Conservation (phyloP, 2,113 vertebrate species). For the Todiramphus saurophagus region DNA sequence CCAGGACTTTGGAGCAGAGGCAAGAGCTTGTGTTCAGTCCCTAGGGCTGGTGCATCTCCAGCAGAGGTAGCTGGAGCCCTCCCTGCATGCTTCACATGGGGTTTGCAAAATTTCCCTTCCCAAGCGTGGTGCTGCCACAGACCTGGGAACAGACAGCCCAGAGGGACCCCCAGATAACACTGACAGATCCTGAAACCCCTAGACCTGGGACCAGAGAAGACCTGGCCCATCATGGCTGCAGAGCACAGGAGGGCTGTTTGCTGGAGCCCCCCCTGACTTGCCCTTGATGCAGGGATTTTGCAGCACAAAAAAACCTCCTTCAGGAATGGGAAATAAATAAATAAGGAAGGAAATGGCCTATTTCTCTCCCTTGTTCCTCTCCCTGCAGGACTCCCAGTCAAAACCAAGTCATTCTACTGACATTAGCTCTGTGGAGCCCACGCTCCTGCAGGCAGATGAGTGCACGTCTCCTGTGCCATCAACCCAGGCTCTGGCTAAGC, state of each 20-base stretch:
- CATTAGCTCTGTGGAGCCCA: neutral
- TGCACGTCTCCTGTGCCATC: neutral
- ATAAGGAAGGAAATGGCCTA: neutral
- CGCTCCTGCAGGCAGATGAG: neutral
- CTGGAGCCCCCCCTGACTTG: neutral
- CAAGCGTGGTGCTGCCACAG: neutral
- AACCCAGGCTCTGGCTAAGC: neutral
- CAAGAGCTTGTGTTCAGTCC: fast-evolving
- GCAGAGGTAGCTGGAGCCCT: neutral
- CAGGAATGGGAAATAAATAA: neutral
- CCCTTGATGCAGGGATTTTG: neutral
- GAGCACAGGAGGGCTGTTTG: neutral
- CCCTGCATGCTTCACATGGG: fast-evolving
- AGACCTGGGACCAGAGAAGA: neutral
- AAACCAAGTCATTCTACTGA: neutral
- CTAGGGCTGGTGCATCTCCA: neutral
- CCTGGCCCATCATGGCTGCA: fast-evolving
- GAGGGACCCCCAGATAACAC: neutral
- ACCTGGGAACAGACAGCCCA: neutral
- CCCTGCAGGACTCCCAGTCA: neutral
- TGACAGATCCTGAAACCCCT: fast-evolving
- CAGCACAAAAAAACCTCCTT: neutral
- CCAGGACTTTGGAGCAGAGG: neutral
- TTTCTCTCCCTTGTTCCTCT: neutral
- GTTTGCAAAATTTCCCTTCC: neutral